Evolutionary conservation across 2,888 invertebrate species (phyloP).

Genomic region (Antitype chi): DNA sequence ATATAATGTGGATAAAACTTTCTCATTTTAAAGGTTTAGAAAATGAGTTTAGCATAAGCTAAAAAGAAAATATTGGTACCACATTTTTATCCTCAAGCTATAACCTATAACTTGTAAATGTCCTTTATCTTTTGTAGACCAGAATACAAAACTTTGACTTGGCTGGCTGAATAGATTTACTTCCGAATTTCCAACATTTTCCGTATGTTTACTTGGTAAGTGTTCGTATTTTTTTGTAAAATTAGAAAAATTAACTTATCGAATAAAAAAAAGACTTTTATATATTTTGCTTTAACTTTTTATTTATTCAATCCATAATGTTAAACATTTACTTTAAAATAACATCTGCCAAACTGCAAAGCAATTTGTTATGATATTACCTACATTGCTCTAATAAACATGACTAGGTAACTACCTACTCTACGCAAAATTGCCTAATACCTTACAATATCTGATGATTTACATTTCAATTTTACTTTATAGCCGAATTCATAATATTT

Average conservation of each 20-base stretch:
- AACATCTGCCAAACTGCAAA: neutral
- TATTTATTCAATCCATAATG: too few species aligned
- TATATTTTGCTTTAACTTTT: too few species aligned
- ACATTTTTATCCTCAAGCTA: neutral
- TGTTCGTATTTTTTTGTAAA: too few species aligned
- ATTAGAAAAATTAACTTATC: too few species aligned
- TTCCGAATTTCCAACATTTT: too few species aligned
- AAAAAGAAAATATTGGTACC: neutral
- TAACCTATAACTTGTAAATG: neutral
- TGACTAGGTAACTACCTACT: neutral
- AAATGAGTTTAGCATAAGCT: neutral
- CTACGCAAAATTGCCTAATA: conserved; percentile 25
- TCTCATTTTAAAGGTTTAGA: neutral
- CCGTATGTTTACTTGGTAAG: too few species aligned
- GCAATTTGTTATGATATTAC: neutral
- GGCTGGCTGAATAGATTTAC: neutral
- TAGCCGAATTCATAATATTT: conserved; percentile 31
- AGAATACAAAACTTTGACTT: neutral
- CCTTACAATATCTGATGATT: conserved; percentile 22
- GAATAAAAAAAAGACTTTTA: too few species aligned
- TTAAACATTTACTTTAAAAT: too few species aligned
- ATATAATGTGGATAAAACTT: neutral
- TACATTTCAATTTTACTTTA: conserved; percentile 36
- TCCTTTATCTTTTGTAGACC: neutral
- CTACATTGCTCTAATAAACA: neutral